phyloP scores from a whole-genome alignment of 1,140 invertebrate genomes.

The Calephelis virginiensis region DNA sequence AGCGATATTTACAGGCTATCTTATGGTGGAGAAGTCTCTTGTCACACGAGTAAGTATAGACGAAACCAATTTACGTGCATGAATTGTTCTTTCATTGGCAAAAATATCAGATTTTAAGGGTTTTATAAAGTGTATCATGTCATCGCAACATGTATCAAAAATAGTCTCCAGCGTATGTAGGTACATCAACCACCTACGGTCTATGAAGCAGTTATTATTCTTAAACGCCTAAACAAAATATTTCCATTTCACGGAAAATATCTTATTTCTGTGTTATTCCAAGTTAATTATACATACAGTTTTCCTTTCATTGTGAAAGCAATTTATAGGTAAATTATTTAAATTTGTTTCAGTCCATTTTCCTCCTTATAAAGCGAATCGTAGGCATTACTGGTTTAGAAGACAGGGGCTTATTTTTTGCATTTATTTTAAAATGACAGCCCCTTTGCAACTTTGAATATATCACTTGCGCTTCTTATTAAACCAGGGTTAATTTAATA shows the following conservation, averaged over 20 bases:
- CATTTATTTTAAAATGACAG: conserved; percentile 11
- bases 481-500: too few species aligned
- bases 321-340: conserved; percentile 17
- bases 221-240: neutral
- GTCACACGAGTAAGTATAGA: too few species aligned
- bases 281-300: conserved; percentile 15
- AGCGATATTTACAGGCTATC: too few species aligned
- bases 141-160: too few species aligned
- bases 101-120: too few species aligned
- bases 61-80: too few species aligned
- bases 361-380: conserved; percentile 3
- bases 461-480: neutral
- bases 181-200: too few species aligned
- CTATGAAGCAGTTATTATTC: too few species aligned
- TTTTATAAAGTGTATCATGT: too few species aligned
- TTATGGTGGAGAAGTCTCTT: too few species aligned
- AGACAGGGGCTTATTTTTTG: neutral
- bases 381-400: conserved; percentile 3
- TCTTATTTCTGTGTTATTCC: conserved; percentile 2
- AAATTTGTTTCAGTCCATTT: conserved; percentile 13
- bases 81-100: too few species aligned
- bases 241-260: neutral
- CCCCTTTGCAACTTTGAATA: neutral
- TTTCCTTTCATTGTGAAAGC: conserved; percentile 13
- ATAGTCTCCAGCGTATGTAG: too few species aligned